A percentile compares a stretch with the other conserved stretches of the same genome.
Evolutionary conservation across 2,113 vertebrate genomes (phyloP).

Genomic region (Hippolais icterina): DNA sequence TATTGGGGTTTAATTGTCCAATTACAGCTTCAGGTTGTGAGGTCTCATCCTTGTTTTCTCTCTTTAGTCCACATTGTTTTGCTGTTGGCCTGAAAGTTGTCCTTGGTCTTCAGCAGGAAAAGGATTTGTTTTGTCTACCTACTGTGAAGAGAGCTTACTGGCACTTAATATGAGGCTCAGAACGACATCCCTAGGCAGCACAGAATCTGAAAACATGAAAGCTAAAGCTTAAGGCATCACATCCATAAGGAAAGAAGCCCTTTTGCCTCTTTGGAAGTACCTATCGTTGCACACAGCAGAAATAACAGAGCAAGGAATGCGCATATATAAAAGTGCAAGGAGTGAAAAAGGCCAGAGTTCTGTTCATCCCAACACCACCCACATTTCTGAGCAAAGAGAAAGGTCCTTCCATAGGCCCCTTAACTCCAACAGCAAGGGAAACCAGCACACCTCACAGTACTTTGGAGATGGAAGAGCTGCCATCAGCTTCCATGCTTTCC

Average conservation of each 20-base stretch:
- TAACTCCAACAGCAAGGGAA: neutral
- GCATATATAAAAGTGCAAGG: accelerated
- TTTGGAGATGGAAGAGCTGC: neutral
- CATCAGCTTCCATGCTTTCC: neutral
- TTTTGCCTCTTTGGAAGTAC: neutral
- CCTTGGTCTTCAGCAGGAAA: no score
- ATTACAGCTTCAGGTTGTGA: no score
- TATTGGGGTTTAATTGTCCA: no score
- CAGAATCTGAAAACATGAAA: no score
- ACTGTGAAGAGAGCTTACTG: no score
- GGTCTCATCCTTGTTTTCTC: no score
- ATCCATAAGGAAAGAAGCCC: neutral
- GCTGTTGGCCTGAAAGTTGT: no score
- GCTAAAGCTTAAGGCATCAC: no score
- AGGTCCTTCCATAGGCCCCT: neutral
- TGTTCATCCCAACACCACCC: neutral
- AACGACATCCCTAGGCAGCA: no score
- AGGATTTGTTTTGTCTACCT: no score
- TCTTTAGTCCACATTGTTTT: no score
- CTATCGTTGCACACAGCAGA: neutral
- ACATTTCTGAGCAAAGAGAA: neutral
- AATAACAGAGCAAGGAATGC: neutral
- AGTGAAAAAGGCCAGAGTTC: neutral
- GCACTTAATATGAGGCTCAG: no score
- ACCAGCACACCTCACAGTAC: neutral